A percentile compares a stretch with the other conserved stretches of the same genome.
Conservation (phyloP, 1,140 invertebrate genomes). For the Propsilocerus akamusi region DNA sequence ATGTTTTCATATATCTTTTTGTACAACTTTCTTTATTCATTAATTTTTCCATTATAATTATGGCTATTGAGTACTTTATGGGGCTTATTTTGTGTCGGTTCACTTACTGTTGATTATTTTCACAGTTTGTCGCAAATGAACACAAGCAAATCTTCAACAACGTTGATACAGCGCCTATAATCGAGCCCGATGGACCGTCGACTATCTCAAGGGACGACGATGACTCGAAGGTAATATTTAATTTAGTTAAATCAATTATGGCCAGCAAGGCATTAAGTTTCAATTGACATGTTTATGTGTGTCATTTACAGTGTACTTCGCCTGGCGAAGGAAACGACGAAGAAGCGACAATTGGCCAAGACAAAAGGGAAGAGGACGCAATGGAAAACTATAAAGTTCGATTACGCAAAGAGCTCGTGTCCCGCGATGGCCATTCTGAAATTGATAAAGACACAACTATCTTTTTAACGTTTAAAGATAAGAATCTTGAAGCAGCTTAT, state of each 20-base stretch:
- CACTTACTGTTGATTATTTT: no score
- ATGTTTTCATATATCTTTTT: no score
- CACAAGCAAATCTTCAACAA: not conserved
- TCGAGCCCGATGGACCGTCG: slow-evolving; percentile 15
- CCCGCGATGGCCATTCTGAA: slow-evolving; percentile 58
- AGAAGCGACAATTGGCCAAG: slow-evolving; percentile 11
- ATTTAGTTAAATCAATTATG: slow-evolving; percentile 4
- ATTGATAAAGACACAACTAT: slow-evolving; percentile 35
- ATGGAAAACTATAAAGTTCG: slow-evolving; percentile 28
- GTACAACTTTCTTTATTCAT: no score
- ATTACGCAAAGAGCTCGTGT: slow-evolving; percentile 63
- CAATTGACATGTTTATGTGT: no score
- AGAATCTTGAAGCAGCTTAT: slow-evolving; percentile 41
- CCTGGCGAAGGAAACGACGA: slow-evolving; percentile 15
- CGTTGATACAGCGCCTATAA: not conserved
- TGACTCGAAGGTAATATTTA: slow-evolving; percentile 14
- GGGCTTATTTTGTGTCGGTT: no score
- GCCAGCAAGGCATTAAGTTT: no score
- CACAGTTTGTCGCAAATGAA: not conserved
- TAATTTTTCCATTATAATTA: no score
- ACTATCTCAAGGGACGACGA: slow-evolving; percentile 19
- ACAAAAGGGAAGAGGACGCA: slow-evolving; percentile 44
- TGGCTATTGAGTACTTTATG: no score
- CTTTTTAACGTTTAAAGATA: slow-evolving; percentile 41
- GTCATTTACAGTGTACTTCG: slow-evolving; percentile 11